Base-by-base conservation (phyloP, 2,888 invertebrate species). In the Prostheceraeus crozeri region DNA sequence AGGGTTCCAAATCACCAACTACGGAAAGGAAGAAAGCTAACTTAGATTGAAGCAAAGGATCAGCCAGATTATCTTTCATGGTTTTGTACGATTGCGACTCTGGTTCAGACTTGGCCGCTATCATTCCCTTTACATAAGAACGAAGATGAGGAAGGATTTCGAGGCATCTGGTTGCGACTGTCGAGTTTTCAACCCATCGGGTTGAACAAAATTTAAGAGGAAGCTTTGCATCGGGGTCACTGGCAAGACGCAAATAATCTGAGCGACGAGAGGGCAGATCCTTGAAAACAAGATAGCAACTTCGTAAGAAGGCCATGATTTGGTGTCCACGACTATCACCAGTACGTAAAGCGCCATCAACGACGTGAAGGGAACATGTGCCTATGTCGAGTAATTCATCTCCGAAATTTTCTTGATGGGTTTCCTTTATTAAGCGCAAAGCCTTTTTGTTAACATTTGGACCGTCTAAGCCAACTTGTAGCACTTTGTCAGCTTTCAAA, bases 321-420 rank as follows among this genome's bases (percentile, higher is more conserved):
- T 30, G 25, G 28, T 28, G 23, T 19, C 4, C 14, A 16, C 23
- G 14, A 23, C 28, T 48, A 23, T 40, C 40, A n/a, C 8, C 48
- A 48, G 48, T 48, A 11, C 48, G 25, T 30, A 48, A 48, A 11
- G 23, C 48, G 8, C 48, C 48, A 48, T 48, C 48, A 48, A 48
- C 48, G 28, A 48, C 14, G 23, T 48, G 48, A 48, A 48, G 48
- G 11, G 23, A 19, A 30, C 48, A 48, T 48, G 48, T 28, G 25
- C 48, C 23, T 28, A 48, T 48, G 28, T 48, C 48, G 28, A 48
- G 11, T 8, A 48, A 30, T 21, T 48, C 19, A n/a, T n/a, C n/a
- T n/a, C n/a, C n/a, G n/a, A n/a, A n/a, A n/a, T n/a, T n/a, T n/a
- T n/a, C n/a, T n/a, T n/a, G n/a, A n/a, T n/a, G n/a, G n/a, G n/a